Evolutionary conservation across 2,113 vertebrate species (phyloP).

Genomic region (Campylomormyrus tamandua): DNA sequence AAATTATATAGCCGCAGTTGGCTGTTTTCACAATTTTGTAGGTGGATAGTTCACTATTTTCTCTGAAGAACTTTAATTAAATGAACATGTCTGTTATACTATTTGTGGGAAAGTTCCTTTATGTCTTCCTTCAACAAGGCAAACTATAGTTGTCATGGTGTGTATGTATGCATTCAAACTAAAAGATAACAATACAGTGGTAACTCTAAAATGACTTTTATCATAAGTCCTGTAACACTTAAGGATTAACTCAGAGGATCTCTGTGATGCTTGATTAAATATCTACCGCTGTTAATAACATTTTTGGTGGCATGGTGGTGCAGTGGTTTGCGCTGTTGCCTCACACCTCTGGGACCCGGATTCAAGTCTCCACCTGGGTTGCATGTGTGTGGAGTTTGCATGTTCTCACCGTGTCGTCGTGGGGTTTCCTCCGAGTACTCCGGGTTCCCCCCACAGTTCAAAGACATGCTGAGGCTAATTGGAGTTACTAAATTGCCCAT

Average conservation of each 20-base stretch:
- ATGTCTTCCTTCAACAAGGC: not conserved
- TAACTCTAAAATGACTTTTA: not conserved
- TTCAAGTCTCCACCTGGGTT: no score
- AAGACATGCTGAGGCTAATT: no score
- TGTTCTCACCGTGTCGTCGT: no score
- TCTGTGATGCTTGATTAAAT: not conserved
- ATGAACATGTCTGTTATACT: not conserved
- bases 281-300: not conserved
- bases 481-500: no score
- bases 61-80: not conserved
- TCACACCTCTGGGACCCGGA: no score
- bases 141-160: not conserved
- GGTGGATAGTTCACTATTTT: not conserved
- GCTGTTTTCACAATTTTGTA: not conserved
- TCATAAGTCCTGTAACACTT: not conserved
- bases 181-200: not conserved
- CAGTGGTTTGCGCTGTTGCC: no score
- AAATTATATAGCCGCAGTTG: not conserved
- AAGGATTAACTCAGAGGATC: not conserved
- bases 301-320: no score
- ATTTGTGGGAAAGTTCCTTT: not conserved
- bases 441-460: no score
- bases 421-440: no score
- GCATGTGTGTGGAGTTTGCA: no score
- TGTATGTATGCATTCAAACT: not conserved